These are phyloP conservation scores for Rhinogobio ventralis DNA, from an alignment of 2,797 vertebrate genomes.

Conservation along the genomic window DNA sequence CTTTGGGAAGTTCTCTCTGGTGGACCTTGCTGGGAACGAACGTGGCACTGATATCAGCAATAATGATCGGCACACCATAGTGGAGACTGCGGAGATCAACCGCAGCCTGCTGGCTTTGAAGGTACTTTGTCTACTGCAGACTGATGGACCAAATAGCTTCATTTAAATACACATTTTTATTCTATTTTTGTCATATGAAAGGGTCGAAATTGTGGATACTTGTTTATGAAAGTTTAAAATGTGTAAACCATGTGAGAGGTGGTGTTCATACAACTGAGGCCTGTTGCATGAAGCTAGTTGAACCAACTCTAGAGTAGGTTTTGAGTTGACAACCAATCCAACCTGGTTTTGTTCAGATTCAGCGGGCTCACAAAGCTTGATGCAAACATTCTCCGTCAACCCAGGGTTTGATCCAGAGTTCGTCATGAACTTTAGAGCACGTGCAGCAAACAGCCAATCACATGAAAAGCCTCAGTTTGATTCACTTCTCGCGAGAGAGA, in stretches of 20 bases:
- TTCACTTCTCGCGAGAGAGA: too few species aligned
- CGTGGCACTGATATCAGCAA: slow-evolving; percentile 90
- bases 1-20: slow-evolving; percentile 93
- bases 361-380: too few species aligned
- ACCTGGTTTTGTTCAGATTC: too few species aligned
- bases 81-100: slow-evolving; percentile 96
- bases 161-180: neutral
- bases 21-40: slow-evolving; percentile 96
- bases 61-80: slow-evolving; percentile 89
- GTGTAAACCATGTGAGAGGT: neutral
- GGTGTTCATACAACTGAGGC: neutral
- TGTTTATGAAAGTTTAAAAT: neutral
- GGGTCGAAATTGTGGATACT: too few species aligned
- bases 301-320: too few species aligned
- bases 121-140: slow-evolving; percentile 73
- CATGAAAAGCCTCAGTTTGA: too few species aligned
- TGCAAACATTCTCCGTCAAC: too few species aligned
- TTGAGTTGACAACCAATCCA: too few species aligned
- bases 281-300: neutral
- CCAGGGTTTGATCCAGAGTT: too few species aligned
- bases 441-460: too few species aligned
- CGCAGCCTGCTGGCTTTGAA: slow-evolving; percentile 95
- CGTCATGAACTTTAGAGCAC: too few species aligned
- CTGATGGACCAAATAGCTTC: neutral
- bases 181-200: neutral